Conservation (phyloP, 1,140 invertebrate species). For the Nymphalis io region DNA sequence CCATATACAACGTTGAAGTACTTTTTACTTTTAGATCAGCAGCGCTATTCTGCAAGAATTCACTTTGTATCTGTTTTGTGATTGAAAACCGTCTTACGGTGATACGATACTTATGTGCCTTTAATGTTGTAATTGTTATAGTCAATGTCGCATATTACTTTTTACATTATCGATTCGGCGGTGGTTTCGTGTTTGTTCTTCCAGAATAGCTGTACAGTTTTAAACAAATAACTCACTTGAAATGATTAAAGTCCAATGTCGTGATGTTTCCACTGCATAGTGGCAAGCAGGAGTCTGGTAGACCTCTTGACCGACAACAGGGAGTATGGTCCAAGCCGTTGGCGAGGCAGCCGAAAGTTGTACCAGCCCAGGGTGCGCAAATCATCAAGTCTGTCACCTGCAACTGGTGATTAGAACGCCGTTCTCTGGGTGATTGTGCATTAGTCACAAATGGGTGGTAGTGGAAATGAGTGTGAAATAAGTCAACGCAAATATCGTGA, state of each 20-base stretch:
- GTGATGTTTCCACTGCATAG: conserved; percentile 90
- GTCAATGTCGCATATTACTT: too few species aligned
- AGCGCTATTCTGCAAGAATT: too few species aligned
- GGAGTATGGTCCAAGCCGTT: conserved; percentile 91
- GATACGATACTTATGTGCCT: too few species aligned
- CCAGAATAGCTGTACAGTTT: too few species aligned
- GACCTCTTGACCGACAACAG: conserved; percentile 87
- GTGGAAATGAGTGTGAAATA: not conserved
- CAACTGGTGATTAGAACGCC: conserved; percentile 63
- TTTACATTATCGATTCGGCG: too few species aligned
- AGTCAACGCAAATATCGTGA: not conserved
- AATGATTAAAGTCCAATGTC: conserved; percentile 88
- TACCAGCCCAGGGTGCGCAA: conserved; percentile 90
- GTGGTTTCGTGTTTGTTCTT: too few species aligned
- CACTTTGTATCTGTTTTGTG: too few species aligned
- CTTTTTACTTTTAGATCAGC: too few species aligned
- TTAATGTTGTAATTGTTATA: too few species aligned
- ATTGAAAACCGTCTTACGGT: too few species aligned
- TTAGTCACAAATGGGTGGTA: conserved; percentile 64
- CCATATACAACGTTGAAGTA: too few species aligned
- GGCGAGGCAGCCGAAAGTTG: conserved; percentile 89
- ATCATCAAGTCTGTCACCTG: conserved; percentile 89
- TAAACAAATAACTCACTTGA: conserved; percentile 83
- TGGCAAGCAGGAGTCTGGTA: conserved; percentile 87
- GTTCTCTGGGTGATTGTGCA: conserved; percentile 54